Evolutionary conservation across 2,888 invertebrate species (phyloP), one percentile per base, ranked within the genome.

Genomic region (Lochmaea capreae): DNA sequence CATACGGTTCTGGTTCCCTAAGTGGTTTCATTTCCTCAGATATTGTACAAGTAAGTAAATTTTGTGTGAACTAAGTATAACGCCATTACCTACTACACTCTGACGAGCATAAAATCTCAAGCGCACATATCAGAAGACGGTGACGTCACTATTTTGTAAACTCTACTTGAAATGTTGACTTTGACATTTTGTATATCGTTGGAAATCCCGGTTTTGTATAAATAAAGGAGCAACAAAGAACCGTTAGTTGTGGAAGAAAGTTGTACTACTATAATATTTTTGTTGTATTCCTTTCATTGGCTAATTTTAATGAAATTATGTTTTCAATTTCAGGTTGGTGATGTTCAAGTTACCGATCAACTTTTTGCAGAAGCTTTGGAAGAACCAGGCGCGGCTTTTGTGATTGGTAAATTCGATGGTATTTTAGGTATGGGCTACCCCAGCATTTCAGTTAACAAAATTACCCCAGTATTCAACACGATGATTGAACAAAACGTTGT

Each of bases 341-440:
- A 93, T 42, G 81, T 96, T 54, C 84, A 89, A 76, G 93, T 98
- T 69, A 89, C 90, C 82, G 87, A 89, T 66, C 95, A 97, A 89
- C 94, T 94, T 57, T 98, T 98, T 89, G 97, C 96, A n/a, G 98
- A 98, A 89, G 98, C 97, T 3, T 87, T 95, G 75, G 91, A 92
- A 81, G 97, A 98, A 88, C 97, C 97, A 0, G 97, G 98, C 65
- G 87, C 93, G 22, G 93, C 96, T 14, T 98, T 98, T 88, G 94
- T 97, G 58, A 97, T 96, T 65, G 97, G 97, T 78, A 97, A 97
- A 89, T 98, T 98, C 88, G 98, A 98, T 88, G 97, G 98, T 76
- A 97, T 98, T 83, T 90, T 98, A 71, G 97, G 97, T 77, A 91
- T 97, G 91, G 97, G 91, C 2, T 98, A 95, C 87, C 89, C 90